Percentiles rank a stretch among this genome's conserved stretches.
Evolutionary conservation across 2,888 invertebrate genomes (phyloP).

Genomic region (Teleiodes luculella): DNA sequence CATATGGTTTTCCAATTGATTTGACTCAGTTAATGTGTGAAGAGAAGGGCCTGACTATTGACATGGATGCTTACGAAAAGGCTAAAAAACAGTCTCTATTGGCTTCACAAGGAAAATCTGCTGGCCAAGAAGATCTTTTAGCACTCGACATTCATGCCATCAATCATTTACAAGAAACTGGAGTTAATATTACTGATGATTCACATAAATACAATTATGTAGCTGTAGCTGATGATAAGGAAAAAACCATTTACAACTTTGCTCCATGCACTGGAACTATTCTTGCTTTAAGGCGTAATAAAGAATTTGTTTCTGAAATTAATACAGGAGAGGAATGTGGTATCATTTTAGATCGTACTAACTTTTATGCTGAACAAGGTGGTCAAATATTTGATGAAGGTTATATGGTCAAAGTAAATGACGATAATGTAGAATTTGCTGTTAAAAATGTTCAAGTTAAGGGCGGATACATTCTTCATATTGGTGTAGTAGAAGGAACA

Average conservation of each 20-base stretch:
- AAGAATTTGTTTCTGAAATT: constrained; percentile 91
- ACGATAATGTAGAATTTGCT: constrained; percentile 93
- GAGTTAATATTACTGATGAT: constrained; percentile 92
- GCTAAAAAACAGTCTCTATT: constrained; percentile 93
- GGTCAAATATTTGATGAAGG: constrained; percentile 99
- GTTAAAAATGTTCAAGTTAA: constrained; percentile 96
- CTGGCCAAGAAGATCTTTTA: constrained; percentile 88
- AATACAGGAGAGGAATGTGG: constrained; percentile 93
- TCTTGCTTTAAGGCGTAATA: constrained; percentile 87
- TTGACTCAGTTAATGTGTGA: constrained; percentile 98
- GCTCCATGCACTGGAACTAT: constrained; percentile 85
- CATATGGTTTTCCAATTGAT: constrained; percentile 99
- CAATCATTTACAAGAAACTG: constrained; percentile 89
- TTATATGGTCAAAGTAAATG: constrained; percentile 88
- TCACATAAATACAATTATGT: constrained; percentile 93
- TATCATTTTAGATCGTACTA: constrained; percentile 92
- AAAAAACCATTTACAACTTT: constrained; percentile 86
- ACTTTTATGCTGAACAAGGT: constrained; percentile 99
- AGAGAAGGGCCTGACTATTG: constrained; percentile 92
- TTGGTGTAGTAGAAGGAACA: constrained; percentile 91
- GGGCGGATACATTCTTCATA: constrained; percentile 96
- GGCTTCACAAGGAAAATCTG: constrained; percentile 91
- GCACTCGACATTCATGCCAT: constrained; percentile 97
- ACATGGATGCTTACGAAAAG: constrained; percentile 94
- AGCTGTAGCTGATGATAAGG: constrained; percentile 79